Conservation (phyloP, 2,888 invertebrate genomes). For the Periphyllus acericola region DNA sequence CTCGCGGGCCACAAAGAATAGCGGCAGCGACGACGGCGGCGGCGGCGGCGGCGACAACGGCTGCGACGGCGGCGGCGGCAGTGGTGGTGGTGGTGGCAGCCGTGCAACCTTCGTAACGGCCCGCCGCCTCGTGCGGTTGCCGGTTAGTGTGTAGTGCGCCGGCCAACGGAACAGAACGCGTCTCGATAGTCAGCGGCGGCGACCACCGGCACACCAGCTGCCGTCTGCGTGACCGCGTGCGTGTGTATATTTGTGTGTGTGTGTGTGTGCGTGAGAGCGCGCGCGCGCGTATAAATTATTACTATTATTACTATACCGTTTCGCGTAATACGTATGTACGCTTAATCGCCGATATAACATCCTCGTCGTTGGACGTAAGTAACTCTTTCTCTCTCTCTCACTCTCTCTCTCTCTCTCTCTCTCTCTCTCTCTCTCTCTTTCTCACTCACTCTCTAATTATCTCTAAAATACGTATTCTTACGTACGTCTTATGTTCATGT, state of each 20-base stretch:
- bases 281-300: background rate
- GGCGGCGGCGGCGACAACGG: background rate
- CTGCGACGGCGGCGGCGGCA: background rate
- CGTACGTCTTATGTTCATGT: background rate
- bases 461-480: background rate
- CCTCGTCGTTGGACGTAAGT: background rate
- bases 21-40: background rate
- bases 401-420: background rate
- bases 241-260: background rate
- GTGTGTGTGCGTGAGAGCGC: background rate
- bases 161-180: slow-evolving; percentile 45
- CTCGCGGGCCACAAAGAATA: background rate
- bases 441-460: too few relatives aligned
- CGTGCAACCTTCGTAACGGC: slow-evolving; percentile 52
- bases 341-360: background rate
- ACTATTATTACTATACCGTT: background rate
- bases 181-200: background rate
- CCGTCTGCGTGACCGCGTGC: slow-evolving; percentile 22
- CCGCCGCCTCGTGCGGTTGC: slow-evolving; percentile 54
- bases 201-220: slow-evolving; percentile 9
- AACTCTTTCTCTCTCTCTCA: background rate
- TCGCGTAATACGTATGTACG: too few relatives aligned
- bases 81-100: slow-evolving; percentile 19
- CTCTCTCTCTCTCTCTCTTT: background rate
- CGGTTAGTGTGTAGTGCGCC: slow-evolving; percentile 55